These are phyloP conservation scores for Campodea augens DNA, from an alignment of 1,140 invertebrate species.

Conservation along the genomic window DNA sequence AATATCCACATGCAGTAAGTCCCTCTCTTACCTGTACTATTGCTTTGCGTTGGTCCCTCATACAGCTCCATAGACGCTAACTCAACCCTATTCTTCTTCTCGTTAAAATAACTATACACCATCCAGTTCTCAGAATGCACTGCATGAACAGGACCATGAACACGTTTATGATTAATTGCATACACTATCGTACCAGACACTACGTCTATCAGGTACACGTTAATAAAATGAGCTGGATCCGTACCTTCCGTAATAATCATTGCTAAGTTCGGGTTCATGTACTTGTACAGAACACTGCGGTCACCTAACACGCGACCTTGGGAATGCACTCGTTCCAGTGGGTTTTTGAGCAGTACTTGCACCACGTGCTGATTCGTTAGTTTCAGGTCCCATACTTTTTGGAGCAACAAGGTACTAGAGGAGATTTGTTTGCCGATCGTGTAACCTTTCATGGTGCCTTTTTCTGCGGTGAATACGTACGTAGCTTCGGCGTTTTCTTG, in stretches of 20 bases:
- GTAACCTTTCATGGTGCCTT: constrained; percentile 34
- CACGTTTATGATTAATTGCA: constrained; percentile 54
- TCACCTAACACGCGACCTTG: constrained; percentile 88
- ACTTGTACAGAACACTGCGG: constrained; percentile 93
- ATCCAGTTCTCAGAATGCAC: constrained; percentile 96
- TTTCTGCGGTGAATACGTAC: constrained; percentile 51
- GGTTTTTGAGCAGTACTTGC: constrained; percentile 44
- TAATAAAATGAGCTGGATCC: constrained; percentile 48
- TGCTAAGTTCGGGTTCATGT: constrained; percentile 92
- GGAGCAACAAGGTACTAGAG: constrained; percentile 12
- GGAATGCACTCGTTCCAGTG: constrained; percentile 78
- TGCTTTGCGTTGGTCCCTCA: constrained; percentile 73
- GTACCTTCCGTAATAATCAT: constrained; percentile 61
- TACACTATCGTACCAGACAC: constrained; percentile 64
- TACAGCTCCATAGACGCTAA: constrained; percentile 84
- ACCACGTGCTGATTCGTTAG: constrained; percentile 49
- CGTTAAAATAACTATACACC: constrained; percentile 85
- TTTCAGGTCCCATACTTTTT: constrained; percentile 46
- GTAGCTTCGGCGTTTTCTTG: constrained; percentile 30
- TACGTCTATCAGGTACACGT: constrained; percentile 71
- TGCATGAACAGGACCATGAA: constrained; percentile 61
- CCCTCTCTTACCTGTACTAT: constrained; percentile 44
- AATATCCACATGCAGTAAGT: neutral
- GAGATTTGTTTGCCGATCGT: constrained; percentile 40
- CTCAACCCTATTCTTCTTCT: constrained; percentile 79